Base-by-base conservation (phyloP, 2,797 vertebrate genomes). In the Meriones psammophilus region DNA sequence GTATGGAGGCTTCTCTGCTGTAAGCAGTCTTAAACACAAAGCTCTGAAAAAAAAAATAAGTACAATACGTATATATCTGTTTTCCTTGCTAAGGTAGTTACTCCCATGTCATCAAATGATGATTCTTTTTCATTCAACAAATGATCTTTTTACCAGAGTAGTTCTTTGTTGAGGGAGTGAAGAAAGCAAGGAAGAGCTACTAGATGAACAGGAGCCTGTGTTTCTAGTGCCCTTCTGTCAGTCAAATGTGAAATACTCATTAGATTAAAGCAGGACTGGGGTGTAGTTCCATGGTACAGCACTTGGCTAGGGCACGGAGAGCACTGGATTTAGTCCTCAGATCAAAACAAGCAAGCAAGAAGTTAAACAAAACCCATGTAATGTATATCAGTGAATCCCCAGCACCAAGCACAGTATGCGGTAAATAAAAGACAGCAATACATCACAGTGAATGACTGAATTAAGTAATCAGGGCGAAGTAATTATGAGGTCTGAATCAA, bases 71-170 rank as follows among this genome's bases (percentile, higher is more conserved):
- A 15, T 18, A 33, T 8, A 2, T 60, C 39, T 73, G 73, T 86
- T 93, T 96, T 86, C 39, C 64, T 62, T 58, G 50, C 54, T 71
- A 76, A 87, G 22, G 30, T 6, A 69, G 46, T 77, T 93, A 69
- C 5, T 2, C 5, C 7, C 36, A 18, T 64, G 24, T 30, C 8
- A 66, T 68, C 69, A 79, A 62, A 62, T 30, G 58, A 71, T 28
- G 26, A 80, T 46, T 86, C 58, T 95, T 90, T 81, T 88, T 85
- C 24, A 66, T 8, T 85, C 36, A 92, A 69, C 12, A 69, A 92
- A 20, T 39, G 5, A 22, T 94, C 89, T 50, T 12, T 50, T 94
- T 79, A 8, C 74, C 84, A 90, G 15, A 87, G 30, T 91, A 89
- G 92, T 84, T 96, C 46, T 76, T 26, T 84, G 4, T 56, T 77